Evolutionary conservation across 2,113 vertebrate species (phyloP), one percentile per base, ranked within the genome.

Genomic region (Datnioides undecimradiatus): DNA sequence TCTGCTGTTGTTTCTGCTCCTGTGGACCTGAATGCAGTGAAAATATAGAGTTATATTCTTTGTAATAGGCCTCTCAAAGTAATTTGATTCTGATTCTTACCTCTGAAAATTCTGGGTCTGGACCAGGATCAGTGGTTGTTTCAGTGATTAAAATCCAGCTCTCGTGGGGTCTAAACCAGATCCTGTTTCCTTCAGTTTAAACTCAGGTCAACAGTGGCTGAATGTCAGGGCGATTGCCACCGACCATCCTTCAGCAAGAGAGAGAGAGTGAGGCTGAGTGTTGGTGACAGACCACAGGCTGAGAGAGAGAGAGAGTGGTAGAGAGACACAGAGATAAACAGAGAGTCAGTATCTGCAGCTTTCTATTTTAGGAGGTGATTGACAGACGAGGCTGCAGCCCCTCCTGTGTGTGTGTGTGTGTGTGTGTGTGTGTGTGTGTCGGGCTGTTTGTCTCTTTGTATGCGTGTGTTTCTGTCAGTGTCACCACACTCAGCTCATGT

Each of bases 341-440:
- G 80, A 41, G 59, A 49, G 36, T 73, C 2, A 23, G 88, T 87
- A 91, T 93, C 89, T 93, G 87, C 90, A 88, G 69, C 66, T 85
- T 77, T 68, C 81, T 89, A 89, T 87, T 84, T 69, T 76, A 9
- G 31, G 67, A 89, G 64, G 79, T 89, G 87, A 89, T 34, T 80
- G 87, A 89, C 84, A 74, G 81, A 87, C 82, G n/a, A 82, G 84
- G 66, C 87, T 89, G 84, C 57, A 36, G 31, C 60, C 19, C 29
- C 10, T 19, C 34, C 16, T 10, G 8, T 49, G 27, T 10, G 17
- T 54, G 9, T 25, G 62, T 45, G 40, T 64, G 23, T 27, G 38
- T 17, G 13, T 27, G 38, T 43, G 33, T 14, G 27, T 67, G 65
- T 49, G 51, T 48, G 41, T 41, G 11, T 41, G 40, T 41, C 41